Conservation (phyloP, 2,113 vertebrate genomes). For the Sapajus apella region DNA sequence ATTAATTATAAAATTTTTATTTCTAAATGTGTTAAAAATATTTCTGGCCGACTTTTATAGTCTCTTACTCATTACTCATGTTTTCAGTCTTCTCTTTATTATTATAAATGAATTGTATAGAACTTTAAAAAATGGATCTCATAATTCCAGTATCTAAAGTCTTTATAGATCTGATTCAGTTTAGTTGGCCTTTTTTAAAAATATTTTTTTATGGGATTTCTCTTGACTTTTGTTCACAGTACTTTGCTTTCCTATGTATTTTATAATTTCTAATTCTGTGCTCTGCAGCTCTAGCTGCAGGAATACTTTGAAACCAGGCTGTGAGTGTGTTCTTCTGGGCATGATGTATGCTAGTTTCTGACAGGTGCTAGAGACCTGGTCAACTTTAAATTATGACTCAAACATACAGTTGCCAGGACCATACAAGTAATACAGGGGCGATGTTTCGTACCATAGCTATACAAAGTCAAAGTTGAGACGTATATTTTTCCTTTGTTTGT, state of each 20-base stretch:
- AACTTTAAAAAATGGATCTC: background rate
- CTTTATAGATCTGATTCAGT: background rate
- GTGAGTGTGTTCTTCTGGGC: background rate
- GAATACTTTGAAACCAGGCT: background rate
- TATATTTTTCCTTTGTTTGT: background rate
- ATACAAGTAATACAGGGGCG: background rate
- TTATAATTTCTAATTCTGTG: background rate
- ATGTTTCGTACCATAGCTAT: background rate
- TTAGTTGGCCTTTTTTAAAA: background rate
- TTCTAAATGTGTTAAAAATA: background rate
- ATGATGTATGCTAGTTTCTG: background rate
- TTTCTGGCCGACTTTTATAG: background rate
- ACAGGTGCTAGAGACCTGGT: background rate
- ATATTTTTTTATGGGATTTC: background rate
- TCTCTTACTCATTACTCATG: background rate
- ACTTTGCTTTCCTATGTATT: background rate
- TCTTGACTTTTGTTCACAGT: background rate
- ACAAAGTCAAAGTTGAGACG: background rate
- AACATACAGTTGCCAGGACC: background rate
- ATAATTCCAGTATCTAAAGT: background rate
- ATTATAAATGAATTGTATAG: background rate
- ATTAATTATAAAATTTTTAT: background rate
- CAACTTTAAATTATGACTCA: background rate
- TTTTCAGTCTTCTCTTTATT: conserved; percentile 8
- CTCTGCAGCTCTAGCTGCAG: background rate